Evolutionary conservation across 2,113 vertebrate genomes (phyloP).

Genomic region (Notothenia coriiceps): DNA sequence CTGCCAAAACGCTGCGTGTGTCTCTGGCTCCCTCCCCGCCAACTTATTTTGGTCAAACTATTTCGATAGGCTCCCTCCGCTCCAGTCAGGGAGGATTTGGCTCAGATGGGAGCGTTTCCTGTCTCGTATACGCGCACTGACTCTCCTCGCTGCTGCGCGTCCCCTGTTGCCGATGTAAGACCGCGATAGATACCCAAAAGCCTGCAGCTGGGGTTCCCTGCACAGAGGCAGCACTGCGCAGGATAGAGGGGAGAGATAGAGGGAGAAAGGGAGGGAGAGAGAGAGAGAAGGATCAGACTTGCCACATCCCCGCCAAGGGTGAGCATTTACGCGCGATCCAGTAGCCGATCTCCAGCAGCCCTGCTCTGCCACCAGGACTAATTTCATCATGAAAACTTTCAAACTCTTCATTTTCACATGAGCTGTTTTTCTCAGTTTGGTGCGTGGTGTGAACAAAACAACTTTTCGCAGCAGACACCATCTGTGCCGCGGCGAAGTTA

Average conservation of each 20-base stretch:
- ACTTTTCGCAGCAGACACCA: conserved; percentile 61
- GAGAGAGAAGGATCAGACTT: conserved; percentile 47
- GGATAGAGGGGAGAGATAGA: conserved; percentile 23
- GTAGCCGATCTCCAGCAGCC: conserved; percentile 44
- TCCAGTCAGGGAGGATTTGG: conserved; percentile 45
- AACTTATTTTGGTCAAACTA: conserved; percentile 74
- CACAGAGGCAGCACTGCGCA: conserved; percentile 71
- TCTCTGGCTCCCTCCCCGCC: conserved; percentile 50
- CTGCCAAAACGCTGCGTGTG: conserved; percentile 68
- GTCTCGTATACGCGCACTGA: conserved; percentile 23
- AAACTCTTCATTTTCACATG: conserved; percentile 18
- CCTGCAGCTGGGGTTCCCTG: conserved; percentile 77
- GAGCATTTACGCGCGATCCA: conserved; percentile 77
- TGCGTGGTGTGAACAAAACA: conserved; percentile 26
- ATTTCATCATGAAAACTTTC: conserved; percentile 63
- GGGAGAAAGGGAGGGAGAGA: conserved; percentile 12
- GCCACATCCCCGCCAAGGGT: conserved; percentile 63
- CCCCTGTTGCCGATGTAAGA: conserved; percentile 33
- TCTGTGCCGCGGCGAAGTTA: conserved; percentile 58
- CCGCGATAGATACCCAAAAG: conserved; percentile 47
- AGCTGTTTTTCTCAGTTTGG: not conserved
- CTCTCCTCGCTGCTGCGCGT: conserved; percentile 31
- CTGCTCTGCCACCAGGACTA: conserved; percentile 59
- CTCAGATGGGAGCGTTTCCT: conserved; percentile 49
- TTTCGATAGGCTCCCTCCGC: conserved; percentile 45